Base-by-base conservation (phyloP, 2,888 invertebrate species). In the Formica aserva region DNA sequence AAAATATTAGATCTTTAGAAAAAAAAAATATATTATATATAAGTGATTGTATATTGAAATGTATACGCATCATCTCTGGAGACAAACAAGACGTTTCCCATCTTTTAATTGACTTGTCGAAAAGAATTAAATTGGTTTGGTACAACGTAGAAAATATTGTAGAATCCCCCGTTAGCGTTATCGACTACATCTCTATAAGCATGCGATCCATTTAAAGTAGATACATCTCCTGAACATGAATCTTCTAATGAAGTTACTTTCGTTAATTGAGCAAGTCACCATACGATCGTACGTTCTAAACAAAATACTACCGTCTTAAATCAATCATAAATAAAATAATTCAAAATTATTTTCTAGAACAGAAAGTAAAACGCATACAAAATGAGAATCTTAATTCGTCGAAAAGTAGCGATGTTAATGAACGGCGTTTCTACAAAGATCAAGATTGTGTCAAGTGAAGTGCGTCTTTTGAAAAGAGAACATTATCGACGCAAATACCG, bases 81-180 rank as follows among this genome's bases (percentile, higher is more conserved):
- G 66, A 66, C 26, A 45, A 15, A 15, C 65, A 22, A 65, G 38
- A 38, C 18, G 38, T 41, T 41, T 15, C n/a, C 13, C 8, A 26
- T 22, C 18, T 66, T 45, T 41, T 26, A 66, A 41, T 22, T 41
- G 41, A n/a, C 41, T 66, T 26, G 66, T 66, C 66, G 26, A 41
- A 66, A 66, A 66, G 41, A 41, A 41, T 66, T 26, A 66, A 66
- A 66, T 45, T 41, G 15, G 0, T 45, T 45, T 41, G 22, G 6
- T 66, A 66, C 66, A 15, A 26, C 66, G 41, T 66, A 66, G 41
- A 45, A 26, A 66, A 66, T 45, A 66, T 66, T 26, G 41, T 66
- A 26, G 66, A 66, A 45, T 66, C 66, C 35, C 35, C 35, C 41
- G 65, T 65, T 65, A 65, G 65, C 9, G 18, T 66, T 66, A 66